Conservation (phyloP, 2,888 invertebrate species). For the Drymonia ruficornis region DNA sequence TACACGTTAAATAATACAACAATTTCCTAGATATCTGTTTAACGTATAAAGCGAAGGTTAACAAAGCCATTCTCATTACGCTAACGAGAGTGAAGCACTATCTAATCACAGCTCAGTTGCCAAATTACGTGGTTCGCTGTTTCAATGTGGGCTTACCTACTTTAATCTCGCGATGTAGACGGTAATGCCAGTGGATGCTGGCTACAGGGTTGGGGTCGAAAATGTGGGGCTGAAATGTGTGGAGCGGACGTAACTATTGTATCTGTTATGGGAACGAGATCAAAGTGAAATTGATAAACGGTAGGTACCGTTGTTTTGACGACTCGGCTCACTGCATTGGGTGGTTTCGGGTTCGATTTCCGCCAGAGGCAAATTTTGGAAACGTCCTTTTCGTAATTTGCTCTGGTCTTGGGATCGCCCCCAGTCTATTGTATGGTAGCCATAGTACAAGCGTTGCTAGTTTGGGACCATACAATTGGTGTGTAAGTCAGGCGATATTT, state of each 20-base stretch:
- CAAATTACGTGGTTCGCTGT: conserved; percentile 80
- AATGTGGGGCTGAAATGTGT: conserved; percentile 5
- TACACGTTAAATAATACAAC: conserved; percentile 18
- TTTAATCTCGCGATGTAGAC: conserved; percentile 72
- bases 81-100: conserved; percentile 79
- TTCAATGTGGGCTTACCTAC: conserved; percentile 78
- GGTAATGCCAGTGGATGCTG: conserved; percentile 44
- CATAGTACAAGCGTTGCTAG: too few species aligned
- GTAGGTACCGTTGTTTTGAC: too few species aligned
- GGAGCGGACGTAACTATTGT: conserved; percentile 4
- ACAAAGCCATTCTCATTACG: conserved; percentile 76
- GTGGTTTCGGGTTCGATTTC: too few species aligned
- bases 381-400: too few species aligned
- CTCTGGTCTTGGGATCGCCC: too few species aligned
- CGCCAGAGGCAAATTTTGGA: too few species aligned
- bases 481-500: too few species aligned
- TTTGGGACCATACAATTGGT: too few species aligned
- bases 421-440: too few species aligned
- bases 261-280: conserved; percentile 1
- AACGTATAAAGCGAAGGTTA: conserved; percentile 68
- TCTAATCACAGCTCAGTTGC: conserved; percentile 82
- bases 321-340: too few species aligned
- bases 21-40: conserved; percentile 51
- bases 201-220: conserved; percentile 3
- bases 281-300: conserved; percentile 12